phyloP scores from a whole-genome alignment of 2,888 invertebrate genomes.

The Seira musarum region DNA sequence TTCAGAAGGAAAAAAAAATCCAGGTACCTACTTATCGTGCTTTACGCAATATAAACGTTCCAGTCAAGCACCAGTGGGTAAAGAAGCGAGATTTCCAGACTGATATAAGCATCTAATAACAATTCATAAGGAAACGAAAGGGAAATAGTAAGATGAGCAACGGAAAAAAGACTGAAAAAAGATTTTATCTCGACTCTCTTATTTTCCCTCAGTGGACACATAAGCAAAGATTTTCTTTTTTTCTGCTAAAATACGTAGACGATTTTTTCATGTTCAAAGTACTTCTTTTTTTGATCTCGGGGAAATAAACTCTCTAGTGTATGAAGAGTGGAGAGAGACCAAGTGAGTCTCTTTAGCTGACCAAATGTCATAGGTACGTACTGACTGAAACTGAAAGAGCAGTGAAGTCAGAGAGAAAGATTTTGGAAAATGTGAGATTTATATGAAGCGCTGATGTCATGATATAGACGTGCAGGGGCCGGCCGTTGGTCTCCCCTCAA shows the following conservation, averaged over 20 bases:
- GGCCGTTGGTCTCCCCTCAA: background rate
- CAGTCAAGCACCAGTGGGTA: constrained; percentile 3
- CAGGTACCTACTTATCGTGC: background rate
- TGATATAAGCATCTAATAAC: constrained; percentile 4
- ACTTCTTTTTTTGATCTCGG: constrained; percentile 6
- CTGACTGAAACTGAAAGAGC: background rate
- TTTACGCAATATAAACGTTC: background rate
- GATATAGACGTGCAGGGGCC: constrained; percentile 8
- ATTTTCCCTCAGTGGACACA: constrained; percentile 33
- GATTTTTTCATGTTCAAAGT: constrained; percentile 15
- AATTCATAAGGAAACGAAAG: constrained; percentile 3
- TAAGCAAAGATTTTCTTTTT: constrained; percentile 15
- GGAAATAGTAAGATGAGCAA: constrained; percentile 7
- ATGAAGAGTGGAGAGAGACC: background rate
- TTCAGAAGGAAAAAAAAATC: background rate
- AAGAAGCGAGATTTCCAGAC: background rate
- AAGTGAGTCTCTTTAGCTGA: background rate
- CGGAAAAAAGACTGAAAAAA: background rate
- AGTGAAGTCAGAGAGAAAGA: background rate
- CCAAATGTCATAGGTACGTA: constrained; percentile 8
- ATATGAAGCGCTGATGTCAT: constrained; percentile 12
- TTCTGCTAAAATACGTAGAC: background rate
- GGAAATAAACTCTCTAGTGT: background rate
- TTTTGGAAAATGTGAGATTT: constrained; percentile 4
- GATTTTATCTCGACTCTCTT: constrained; percentile 38